Base-by-base conservation (phyloP, 2,797 vertebrate species). In the Enteromius anoplus region DNA sequence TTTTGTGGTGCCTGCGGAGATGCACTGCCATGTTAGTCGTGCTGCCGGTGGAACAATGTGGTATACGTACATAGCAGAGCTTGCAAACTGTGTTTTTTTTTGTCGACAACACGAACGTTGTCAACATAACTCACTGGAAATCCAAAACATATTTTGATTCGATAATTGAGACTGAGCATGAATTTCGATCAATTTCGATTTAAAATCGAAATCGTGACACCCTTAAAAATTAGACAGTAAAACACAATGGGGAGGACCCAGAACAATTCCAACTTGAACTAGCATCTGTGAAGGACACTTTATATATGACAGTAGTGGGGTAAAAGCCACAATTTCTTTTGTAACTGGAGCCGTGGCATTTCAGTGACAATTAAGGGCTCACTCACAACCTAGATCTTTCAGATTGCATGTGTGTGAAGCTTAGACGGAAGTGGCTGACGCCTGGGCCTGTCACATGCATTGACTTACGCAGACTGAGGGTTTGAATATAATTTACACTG, bases 321-420 rank as follows among this genome's bases (percentile, higher is more conserved):
- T 6, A 68, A n/a, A 60, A 12, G 58, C 32, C 45, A 81, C n/a
- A 40, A 34, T 73, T 47, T 69, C 7, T 62, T 55, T 75, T 40
- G 47, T 29, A 65, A 75, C 40, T 14, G 21, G 11, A 82, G 49
- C 37, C 29, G 42, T 60, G 65, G 47, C 66, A 65, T 45, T 80
- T 51, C 12, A 5, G 37, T 47, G 29, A 34, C 34, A 84, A 85
- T 83, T 66, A 86, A 49, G 15, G 21, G 26, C 73, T 64, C 37
- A 23, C 5, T 26, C 34, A 32, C 70, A 83, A 83, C 87, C 87
- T 55, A 78, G 81, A 80, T 89, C 87, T 86, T 85, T 89, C 85
- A 85, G 75, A 83, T 77, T 42, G 11, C n/a, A 75, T 64, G 82
- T 55, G 55, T 84, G 75, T 75, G 62, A 75, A 77, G 70, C 37